Conservation (phyloP, 2,797 vertebrate species). For the Ctenopoma multispine region DNA sequence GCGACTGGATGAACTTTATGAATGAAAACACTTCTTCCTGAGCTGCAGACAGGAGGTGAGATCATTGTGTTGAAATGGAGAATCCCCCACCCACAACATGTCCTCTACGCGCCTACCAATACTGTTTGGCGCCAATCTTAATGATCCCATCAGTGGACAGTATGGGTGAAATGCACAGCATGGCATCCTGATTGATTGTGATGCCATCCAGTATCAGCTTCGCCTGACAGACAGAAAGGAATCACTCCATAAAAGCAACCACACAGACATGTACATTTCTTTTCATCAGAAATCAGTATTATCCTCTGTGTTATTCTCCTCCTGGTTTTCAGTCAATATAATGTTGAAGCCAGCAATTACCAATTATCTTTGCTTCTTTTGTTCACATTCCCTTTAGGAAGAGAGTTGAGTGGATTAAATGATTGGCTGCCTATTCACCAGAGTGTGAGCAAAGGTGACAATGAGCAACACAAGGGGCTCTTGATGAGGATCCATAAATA, state of each 20-base stretch:
- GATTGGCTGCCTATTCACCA: conserved; percentile 66
- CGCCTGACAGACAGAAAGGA: conserved; percentile 18
- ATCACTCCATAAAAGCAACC: neutral
- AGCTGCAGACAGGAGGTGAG: conserved; percentile 80
- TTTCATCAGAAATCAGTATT: conserved; percentile 19
- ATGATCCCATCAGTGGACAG: conserved; percentile 61
- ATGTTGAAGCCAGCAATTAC: conserved; percentile 30
- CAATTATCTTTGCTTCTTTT: conserved; percentile 53
- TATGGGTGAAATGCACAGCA: conserved; percentile 40
- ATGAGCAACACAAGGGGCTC: conserved; percentile 66
- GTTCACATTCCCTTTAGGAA: conserved; percentile 45
- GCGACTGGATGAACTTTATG: conserved; percentile 75
- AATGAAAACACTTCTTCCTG: conserved; percentile 79
- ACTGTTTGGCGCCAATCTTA: conserved; percentile 72
- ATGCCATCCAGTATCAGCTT: conserved; percentile 28
- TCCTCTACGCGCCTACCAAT: conserved; percentile 37
- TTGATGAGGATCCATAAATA: conserved; percentile 73
- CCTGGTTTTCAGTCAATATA: conserved; percentile 35
- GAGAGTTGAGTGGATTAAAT: conserved; percentile 61
- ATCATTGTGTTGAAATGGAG: conserved; percentile 80
- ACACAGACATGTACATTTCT: neutral
- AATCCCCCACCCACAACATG: conserved; percentile 52
- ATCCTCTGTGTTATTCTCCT: conserved; percentile 11
- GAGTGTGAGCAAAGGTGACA: conserved; percentile 65
- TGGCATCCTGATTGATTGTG: conserved; percentile 58